Conservation (phyloP, 2,888 invertebrate genomes). For the Carterocephalus palaemon region DNA sequence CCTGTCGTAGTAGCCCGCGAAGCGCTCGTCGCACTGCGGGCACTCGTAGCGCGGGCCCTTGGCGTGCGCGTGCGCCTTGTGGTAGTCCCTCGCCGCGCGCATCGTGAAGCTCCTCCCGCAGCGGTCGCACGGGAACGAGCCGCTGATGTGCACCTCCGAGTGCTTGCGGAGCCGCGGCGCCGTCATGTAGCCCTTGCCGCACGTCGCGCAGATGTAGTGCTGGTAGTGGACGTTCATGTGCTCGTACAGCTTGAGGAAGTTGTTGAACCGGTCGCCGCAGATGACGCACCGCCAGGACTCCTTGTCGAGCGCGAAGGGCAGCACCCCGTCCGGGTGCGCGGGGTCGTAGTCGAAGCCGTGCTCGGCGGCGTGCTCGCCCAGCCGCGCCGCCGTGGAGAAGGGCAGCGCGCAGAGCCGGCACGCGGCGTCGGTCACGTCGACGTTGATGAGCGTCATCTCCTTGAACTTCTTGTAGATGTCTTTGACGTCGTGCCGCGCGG, state of each 20-base stretch:
- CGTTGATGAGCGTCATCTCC: constrained; percentile 67
- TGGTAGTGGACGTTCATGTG: constrained; percentile 72
- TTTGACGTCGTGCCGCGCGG: constrained; percentile 47
- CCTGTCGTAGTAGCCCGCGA: constrained; percentile 61
- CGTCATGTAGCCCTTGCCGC: constrained; percentile 71
- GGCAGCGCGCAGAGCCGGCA: constrained; percentile 54
- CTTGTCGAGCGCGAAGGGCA: constrained; percentile 61
- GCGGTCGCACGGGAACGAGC: constrained; percentile 61
- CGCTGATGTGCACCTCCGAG: constrained; percentile 61
- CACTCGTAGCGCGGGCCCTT: constrained; percentile 66
- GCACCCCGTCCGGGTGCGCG: constrained; percentile 60
- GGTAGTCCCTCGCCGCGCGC: constrained; percentile 62
- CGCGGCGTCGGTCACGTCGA: constrained; percentile 55
- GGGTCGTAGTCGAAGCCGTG: constrained; percentile 55
- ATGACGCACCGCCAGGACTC: constrained; percentile 63
- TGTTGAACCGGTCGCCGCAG: constrained; percentile 59
- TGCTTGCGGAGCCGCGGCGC: constrained; percentile 64
- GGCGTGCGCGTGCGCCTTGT: constrained; percentile 58
- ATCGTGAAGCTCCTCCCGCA: constrained; percentile 58
- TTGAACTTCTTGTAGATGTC: constrained; percentile 69
- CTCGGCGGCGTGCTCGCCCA: constrained; percentile 54
- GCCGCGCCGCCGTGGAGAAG: constrained; percentile 43
- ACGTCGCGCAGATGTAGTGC: constrained; percentile 66
- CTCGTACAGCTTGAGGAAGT: constrained; percentile 66
- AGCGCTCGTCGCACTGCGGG: constrained; percentile 62